Evolutionary conservation across 2,797 vertebrate genomes (phyloP).

Genomic region (Ptychobarbus kaznakovi): DNA sequence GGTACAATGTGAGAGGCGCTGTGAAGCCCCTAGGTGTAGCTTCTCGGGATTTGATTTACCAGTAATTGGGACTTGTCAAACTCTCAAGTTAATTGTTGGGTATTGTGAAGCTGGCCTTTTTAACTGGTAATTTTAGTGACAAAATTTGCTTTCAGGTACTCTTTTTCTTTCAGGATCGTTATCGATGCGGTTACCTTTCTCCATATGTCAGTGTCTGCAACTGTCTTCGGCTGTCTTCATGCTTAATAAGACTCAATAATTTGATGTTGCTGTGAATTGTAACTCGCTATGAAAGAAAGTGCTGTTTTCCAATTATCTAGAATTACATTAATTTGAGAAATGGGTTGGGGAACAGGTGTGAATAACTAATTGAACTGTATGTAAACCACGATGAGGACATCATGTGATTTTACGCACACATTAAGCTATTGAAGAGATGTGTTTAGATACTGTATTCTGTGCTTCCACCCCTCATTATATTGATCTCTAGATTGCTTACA

Average conservation of each 20-base stretch:
- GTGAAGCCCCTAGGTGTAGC: conserved; percentile 21
- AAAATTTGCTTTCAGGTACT: conserved; percentile 24
- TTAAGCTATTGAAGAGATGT: conserved; percentile 49
- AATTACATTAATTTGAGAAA: conserved; percentile 39
- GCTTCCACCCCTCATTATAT: conserved; percentile 71
- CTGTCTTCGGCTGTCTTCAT: conserved; percentile 22
- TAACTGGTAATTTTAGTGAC: conserved; percentile 9
- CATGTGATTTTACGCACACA: conserved; percentile 21
- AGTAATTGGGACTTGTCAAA: conserved; percentile 35
- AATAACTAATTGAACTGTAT: conserved; percentile 38
- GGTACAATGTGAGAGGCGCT: conserved; percentile 7
- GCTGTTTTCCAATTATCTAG: conserved; percentile 40
- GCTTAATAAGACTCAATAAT: conserved; percentile 40
- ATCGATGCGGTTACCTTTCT: conserved; percentile 21
- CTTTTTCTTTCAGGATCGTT: conserved; percentile 18
- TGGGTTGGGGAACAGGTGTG: conserved; percentile 13
- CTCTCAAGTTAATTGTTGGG: conserved; percentile 35
- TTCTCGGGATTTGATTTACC: conserved; percentile 32
- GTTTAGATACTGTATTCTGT: conserved; percentile 70
- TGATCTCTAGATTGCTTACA: conserved; percentile 80
- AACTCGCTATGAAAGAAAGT: conserved; percentile 16
- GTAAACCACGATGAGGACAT: not conserved
- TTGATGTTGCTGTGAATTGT: conserved; percentile 32
- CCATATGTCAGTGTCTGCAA: conserved; percentile 38
- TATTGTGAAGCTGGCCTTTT: conserved; percentile 36